Conservation (phyloP, 1,140 invertebrate genomes). For the Bombus polaris region DNA sequence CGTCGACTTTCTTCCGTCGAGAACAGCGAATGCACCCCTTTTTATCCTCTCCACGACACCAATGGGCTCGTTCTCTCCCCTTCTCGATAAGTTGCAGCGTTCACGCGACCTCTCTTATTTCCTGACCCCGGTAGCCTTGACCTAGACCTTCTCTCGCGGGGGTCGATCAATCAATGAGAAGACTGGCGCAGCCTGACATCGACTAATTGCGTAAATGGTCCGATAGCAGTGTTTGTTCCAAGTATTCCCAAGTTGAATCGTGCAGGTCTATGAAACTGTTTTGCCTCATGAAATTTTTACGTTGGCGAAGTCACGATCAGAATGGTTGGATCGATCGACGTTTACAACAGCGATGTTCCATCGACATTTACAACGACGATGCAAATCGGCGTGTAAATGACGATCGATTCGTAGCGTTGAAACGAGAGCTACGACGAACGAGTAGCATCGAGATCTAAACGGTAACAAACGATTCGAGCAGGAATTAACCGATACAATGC, state of each 20-base stretch:
- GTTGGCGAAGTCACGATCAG: background rate
- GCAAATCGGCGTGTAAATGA: too few species aligned
- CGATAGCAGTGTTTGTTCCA: constrained; percentile 27
- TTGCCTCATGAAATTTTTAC: background rate
- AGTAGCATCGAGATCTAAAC: background rate
- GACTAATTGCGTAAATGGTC: constrained; percentile 64
- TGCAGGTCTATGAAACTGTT: background rate
- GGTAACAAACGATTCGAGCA: background rate
- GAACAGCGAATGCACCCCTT: constrained; percentile 31
- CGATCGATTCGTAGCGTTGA: background rate
- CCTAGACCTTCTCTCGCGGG: constrained; percentile 67
- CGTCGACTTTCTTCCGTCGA: constrained; percentile 13
- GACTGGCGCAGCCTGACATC: constrained; percentile 61
- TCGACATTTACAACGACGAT: constrained; percentile 3
- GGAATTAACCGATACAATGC: constrained; percentile 17
- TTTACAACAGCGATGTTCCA: background rate
- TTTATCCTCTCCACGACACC: constrained; percentile 32
- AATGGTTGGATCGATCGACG: background rate
- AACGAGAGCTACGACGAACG: background rate
- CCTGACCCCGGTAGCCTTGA: constrained; percentile 74
- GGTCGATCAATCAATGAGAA: constrained; percentile 71
- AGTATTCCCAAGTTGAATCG: background rate
- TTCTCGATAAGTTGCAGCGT: constrained; percentile 51
- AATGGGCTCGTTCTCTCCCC: constrained; percentile 56
- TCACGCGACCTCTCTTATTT: constrained; percentile 69